Evolutionary conservation across 2,113 vertebrate genomes (phyloP).

Genomic region (Noturus placidus): DNA sequence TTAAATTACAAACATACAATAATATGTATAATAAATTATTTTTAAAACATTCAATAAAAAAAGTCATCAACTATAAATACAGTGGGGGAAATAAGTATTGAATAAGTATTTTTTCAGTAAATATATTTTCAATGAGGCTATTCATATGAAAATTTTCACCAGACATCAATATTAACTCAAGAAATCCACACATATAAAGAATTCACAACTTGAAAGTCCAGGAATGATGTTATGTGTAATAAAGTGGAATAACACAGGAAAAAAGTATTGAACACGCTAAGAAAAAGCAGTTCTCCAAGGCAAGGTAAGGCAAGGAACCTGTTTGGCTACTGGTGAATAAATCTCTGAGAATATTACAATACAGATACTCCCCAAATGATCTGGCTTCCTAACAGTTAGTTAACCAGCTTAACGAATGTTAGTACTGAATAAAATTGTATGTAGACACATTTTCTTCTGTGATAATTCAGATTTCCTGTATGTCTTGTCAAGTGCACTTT

Average conservation of each 20-base stretch:
- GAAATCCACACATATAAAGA: too few relatives aligned
- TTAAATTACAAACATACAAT: background rate
- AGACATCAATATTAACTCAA: too few relatives aligned
- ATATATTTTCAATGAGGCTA: too few relatives aligned
- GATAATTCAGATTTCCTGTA: conserved; percentile 10
- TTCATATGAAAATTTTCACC: too few relatives aligned
- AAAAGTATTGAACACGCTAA: too few relatives aligned
- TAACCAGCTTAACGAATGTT: background rate
- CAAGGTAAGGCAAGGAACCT: background rate
- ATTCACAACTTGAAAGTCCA: too few relatives aligned
- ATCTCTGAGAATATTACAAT: background rate
- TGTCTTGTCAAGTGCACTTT: conserved; percentile 9
- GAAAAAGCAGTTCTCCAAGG: too few relatives aligned
- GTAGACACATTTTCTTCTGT: background rate
- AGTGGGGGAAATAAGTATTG: too few relatives aligned
- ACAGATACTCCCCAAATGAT: background rate
- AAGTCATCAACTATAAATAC: background rate
- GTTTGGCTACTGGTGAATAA: background rate
- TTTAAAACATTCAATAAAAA: background rate
- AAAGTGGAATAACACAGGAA: too few relatives aligned
- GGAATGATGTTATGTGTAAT: too few relatives aligned
- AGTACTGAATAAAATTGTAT: background rate
- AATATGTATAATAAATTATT: background rate
- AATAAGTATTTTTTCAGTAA: too few relatives aligned
- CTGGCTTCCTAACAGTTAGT: background rate